Base-by-base conservation (phyloP, 1,140 invertebrate species). In the Mercenaria mercenaria region DNA sequence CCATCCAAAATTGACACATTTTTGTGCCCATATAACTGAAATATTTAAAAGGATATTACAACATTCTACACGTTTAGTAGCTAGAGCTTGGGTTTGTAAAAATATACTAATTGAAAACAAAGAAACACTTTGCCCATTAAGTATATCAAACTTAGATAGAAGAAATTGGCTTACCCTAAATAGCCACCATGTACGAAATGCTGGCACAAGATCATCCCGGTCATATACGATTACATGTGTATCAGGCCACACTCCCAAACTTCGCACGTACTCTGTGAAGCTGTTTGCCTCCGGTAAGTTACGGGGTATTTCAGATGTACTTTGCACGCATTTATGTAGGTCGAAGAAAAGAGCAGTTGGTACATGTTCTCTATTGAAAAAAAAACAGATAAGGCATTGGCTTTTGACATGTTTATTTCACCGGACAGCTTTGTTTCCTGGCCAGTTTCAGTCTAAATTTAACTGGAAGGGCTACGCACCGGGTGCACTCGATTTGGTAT, bases 191-290 rank as follows among this genome's bases (percentile, higher is more conserved):
- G 93, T 91, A 43, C 94, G 92, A 32, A 93, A 85, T 6, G 93
- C 92, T 23, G 92, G 80, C 0, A 85, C 37, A n/a, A 79, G 85
- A 74, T 91, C 90, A 37, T 91, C 56, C 67, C 92, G 88, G 72
- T 95, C 94, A 86, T 95, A 95, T 2, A 91, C 91, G 26, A 95
- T 88, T 34, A 95, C 85, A 83, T 95, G 94, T 0, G 93, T 94
- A 84, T 93, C 67, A 43, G 91, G 87, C 39, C 84, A 88, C 34
- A 95, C 89, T 0, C 94, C 94, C 13, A 95, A 74, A 81, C 84
- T 83, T 64, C 93, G 91, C 10, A 94, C 87, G 76, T 93, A 93
- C 18, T 94, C 91, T 47, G 92, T 91, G 56, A 94, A 94, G n/a
- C 91, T 85, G 34, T 94, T 92, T 8, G 79, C 32, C 34, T 94